Conservation (phyloP, 2,888 invertebrate species). For the Laothoe populi region DNA sequence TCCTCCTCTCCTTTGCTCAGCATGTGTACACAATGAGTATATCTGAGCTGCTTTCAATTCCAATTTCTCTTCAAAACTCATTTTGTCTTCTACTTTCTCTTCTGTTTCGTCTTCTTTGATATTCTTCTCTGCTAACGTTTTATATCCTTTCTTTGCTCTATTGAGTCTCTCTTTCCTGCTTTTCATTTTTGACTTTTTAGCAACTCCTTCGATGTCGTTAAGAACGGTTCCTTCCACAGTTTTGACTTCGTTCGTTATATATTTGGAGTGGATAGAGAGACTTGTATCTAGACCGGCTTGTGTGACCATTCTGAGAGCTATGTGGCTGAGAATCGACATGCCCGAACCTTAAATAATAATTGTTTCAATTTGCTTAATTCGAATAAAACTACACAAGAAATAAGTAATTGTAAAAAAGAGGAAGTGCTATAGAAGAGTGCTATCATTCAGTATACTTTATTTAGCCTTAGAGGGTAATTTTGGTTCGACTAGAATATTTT, state of each 20-base stretch:
- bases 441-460: too few relatives aligned
- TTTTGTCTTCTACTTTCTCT: constrained; percentile 56
- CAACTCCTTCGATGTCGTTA: constrained; percentile 70
- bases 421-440: too few relatives aligned
- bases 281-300: constrained; percentile 84
- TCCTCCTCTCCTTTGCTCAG: constrained; percentile 83
- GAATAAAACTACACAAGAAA: constrained; percentile 70
- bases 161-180: constrained; percentile 73
- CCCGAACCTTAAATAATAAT: constrained; percentile 85
- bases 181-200: constrained; percentile 73
- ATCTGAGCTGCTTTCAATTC: constrained; percentile 75
- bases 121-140: constrained; percentile 57
- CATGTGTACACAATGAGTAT: constrained; percentile 88
- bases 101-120: constrained; percentile 57
- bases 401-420: too few relatives aligned
- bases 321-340: constrained; percentile 91
- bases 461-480: too few relatives aligned
- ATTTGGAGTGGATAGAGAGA: constrained; percentile 75
- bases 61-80: constrained; percentile 63
- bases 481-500: too few relatives aligned
- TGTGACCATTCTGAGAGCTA: constrained; percentile 91
- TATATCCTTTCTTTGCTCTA: constrained; percentile 66
- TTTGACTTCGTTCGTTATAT: constrained; percentile 60
- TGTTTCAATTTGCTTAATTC: constrained; percentile 18
- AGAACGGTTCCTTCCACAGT: constrained; percentile 60